Conservation (phyloP, 1,140 invertebrate species). For the Araneus ventricosus region DNA sequence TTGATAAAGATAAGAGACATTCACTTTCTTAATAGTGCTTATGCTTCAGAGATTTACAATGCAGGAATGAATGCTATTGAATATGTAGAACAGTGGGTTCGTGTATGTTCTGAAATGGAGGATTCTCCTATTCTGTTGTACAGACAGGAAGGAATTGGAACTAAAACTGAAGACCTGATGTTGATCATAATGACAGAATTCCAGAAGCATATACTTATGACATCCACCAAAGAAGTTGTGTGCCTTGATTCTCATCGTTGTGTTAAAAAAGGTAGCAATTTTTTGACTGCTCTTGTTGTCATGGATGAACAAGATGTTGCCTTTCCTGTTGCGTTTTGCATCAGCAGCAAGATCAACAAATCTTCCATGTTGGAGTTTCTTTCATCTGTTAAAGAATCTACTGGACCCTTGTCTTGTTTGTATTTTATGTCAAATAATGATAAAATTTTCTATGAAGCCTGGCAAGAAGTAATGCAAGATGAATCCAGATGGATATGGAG, state of each 20-base stretch:
- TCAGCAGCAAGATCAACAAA: conserved; percentile 49
- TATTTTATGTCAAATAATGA: conserved; percentile 50
- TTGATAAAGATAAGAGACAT: conserved; percentile 49
- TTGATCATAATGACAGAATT: conserved; percentile 57
- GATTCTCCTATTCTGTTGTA: conserved; percentile 14
- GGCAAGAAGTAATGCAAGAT: conserved; percentile 55
- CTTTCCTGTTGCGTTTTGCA: conserved; percentile 58
- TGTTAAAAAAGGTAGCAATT: not conserved
- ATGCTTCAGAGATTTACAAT: not conserved
- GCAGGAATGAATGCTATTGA: conserved; percentile 31
- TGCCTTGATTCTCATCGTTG: conserved; percentile 35
- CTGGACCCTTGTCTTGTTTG: not conserved
- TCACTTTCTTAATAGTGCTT: conserved; percentile 22
- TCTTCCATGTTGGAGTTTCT: conserved; percentile 1
- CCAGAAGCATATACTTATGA: conserved; percentile 30
- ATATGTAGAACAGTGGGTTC: conserved; percentile 46
- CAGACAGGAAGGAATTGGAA: not conserved
- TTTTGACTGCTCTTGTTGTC: conserved; percentile 34
- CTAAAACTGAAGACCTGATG: conserved; percentile 9
- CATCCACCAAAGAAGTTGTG: conserved; percentile 15
- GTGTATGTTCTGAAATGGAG: not conserved
- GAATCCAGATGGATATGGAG: conserved; percentile 36
- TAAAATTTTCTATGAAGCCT: conserved; percentile 41
- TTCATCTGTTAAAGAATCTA: not conserved
- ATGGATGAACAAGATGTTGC: conserved; percentile 50